These are phyloP conservation scores for Drosophila carrolli DNA, from an alignment of 1,140 invertebrate genomes.

Conservation along the genomic window DNA sequence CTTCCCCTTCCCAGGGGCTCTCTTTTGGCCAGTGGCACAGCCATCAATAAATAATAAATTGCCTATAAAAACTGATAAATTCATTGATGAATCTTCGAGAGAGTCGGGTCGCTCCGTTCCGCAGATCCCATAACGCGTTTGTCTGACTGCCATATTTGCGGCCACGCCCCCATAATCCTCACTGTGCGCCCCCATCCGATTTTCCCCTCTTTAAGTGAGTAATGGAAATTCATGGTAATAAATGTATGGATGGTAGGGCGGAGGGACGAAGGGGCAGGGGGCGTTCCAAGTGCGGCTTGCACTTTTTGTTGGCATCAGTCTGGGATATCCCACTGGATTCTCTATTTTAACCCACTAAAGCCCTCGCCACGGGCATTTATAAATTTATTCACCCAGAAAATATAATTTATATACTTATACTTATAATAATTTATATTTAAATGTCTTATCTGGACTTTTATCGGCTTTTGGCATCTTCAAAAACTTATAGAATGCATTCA, in stretches of 20 bases:
- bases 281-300: conserved; percentile 55
- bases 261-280: not conserved
- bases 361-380: conserved; percentile 10
- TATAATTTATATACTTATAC: not conserved
- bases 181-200: not conserved
- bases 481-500: too few species aligned
- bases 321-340: not conserved
- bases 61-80: conserved; percentile 82
- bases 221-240: conserved; percentile 75
- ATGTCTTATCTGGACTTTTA: too few species aligned
- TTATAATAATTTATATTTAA: not conserved
- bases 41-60: conserved; percentile 82
- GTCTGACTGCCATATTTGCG: conserved; percentile 52
- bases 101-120: conserved; percentile 11
- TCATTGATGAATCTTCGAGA: conserved; percentile 71
- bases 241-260: conserved; percentile 40
- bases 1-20: not conserved
- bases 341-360: conserved; percentile 20
- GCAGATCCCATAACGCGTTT: conserved; percentile 42
- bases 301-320: conserved; percentile 38
- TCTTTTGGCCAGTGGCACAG: conserved; percentile 12
- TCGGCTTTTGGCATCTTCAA: too few species aligned
- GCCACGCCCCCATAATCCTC: conserved; percentile 24
- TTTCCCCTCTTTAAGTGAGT: conserved; percentile 50
- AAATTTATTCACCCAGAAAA: not conserved